phyloP scores from a whole-genome alignment of 2,888 invertebrate species.

The Dione vanillae region DNA sequence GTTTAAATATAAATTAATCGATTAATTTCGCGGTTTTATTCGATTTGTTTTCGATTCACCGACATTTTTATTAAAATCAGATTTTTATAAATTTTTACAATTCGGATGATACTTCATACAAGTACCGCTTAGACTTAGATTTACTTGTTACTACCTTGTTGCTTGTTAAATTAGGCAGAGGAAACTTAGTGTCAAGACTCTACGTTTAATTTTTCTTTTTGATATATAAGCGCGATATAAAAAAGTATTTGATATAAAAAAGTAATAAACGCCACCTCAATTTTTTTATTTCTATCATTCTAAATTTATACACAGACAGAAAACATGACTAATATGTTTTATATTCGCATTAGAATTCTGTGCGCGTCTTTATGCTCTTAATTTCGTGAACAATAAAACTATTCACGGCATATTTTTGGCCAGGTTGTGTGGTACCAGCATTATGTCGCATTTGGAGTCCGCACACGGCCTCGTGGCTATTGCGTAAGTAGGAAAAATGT shows the following conservation, averaged over 20 bases:
- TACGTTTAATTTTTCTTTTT: too few relatives aligned
- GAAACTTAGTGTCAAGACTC: too few relatives aligned
- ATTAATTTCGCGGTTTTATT: not conserved
- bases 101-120: too few relatives aligned
- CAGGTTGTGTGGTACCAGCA: slow-evolving; percentile 6
- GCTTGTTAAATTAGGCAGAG: too few relatives aligned
- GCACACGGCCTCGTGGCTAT: not conserved
- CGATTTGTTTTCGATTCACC: not conserved
- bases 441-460: slow-evolving; percentile 3
- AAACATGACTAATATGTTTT: not conserved
- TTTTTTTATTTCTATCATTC: not conserved
- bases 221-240: too few relatives aligned
- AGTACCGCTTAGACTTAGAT: too few relatives aligned
- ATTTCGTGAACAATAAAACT: slow-evolving; percentile 29
- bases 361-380: slow-evolving; percentile 7
- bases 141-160: too few relatives aligned
- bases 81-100: too few relatives aligned
- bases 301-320: not conserved
- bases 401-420: slow-evolving; percentile 21
- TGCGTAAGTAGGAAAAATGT: slow-evolving; percentile 2
- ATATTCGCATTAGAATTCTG: slow-evolving; percentile 6
- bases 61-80: not conserved
- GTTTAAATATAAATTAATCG: not conserved
- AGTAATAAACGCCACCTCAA: too few relatives aligned
- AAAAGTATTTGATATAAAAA: too few relatives aligned